Base-by-base conservation (phyloP, 2,113 vertebrate genomes). In the Isurus oxyrinchus region DNA sequence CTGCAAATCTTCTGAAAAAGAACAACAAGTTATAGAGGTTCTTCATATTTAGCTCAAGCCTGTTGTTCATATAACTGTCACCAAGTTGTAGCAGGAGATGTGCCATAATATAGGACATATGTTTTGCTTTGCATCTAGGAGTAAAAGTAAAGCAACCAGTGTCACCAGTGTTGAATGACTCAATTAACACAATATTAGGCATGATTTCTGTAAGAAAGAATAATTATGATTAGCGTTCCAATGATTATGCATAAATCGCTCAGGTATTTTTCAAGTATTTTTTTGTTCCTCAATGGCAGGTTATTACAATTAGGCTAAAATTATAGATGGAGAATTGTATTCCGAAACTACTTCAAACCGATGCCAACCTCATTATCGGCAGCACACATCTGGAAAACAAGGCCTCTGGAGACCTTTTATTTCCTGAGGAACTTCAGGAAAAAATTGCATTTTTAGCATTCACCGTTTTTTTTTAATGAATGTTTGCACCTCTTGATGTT, bases 381-480 rank as follows among this genome's bases (percentile, higher is more conserved):
- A 55, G 49, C 94, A 55, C 94, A 95, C 94, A 95, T 95, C 94
- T 95, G 94, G 66, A 95, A 95, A 95, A 55, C 67, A 95, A 27
- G 53, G 13, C 49, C 94, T 55, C 94, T 95, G 67, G 66, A 95
- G 94, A 49, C 94, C 19, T 67, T 23, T 95, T 95, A 53, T 95
- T 55, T 95, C 94, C 94, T 72, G 44, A 49, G 67, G 67, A 72
- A 95, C 55, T 49, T 95, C 94, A 95, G 94, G 40, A 31, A 63
- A 72, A 95, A 95, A 53, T 21, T 72, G 44, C 11, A 53, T 69
- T 69, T 95, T 69, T 95, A 53, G 49, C 49, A 31, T 95, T 69
- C 40, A 76, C 94, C 44, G 55, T 13, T 63, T 94, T 55, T 67
- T 91, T 55, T 76, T 55, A 72, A 95, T 95, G 94, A 69, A 95